Evolutionary conservation across 2,113 vertebrate species (phyloP), one percentile per base, ranked within the genome.

Genomic region (Ranitomeya variabilis): DNA sequence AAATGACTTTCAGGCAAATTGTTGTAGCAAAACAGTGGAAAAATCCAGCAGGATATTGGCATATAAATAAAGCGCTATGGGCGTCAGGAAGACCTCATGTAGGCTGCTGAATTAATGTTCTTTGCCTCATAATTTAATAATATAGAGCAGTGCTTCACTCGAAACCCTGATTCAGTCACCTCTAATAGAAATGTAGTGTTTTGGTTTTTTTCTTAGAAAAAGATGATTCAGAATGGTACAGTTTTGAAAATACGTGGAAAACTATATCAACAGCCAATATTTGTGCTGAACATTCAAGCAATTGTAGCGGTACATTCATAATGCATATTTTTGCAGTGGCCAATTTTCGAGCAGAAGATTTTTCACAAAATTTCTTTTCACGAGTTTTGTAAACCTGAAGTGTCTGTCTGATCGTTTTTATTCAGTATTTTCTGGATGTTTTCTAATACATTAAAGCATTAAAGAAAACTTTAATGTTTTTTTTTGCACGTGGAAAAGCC

Each of bases 81-180:
- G 82, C 64, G 51, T 54, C 82, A 84, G 82, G 82, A 84, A 84
- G 82, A 84, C 82, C n/a, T 84, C 82, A 69, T n/a, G 82, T 84
- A 84, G 82, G 71, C 64, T 54, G 9, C 51, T 71, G 82, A 69
- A 84, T 84, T 84, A 84, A 71, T 84, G 64, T 84, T 84, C 45
- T 23, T 51, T 69, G 52, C 66, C 31, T 71, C 81, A 55, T 66
- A 71, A 69, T 84, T 71, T 84, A 84, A 71, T 67, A 71, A 84
- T 84, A 55, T 37, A 54, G 23, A 69, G 14, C 45, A 54, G 62
- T 15, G 6, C 37, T 54, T 45, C 10, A 83, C 81, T 69, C 81
- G 52, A 3, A 83, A 71, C 45, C 52, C 18, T 51, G 55, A 8
- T 15, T 45, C 62, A 67, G 7, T 66, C 62, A 45, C 12, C 15